Conservation (phyloP, 2,113 vertebrate species). For the Melospiza melodia region DNA sequence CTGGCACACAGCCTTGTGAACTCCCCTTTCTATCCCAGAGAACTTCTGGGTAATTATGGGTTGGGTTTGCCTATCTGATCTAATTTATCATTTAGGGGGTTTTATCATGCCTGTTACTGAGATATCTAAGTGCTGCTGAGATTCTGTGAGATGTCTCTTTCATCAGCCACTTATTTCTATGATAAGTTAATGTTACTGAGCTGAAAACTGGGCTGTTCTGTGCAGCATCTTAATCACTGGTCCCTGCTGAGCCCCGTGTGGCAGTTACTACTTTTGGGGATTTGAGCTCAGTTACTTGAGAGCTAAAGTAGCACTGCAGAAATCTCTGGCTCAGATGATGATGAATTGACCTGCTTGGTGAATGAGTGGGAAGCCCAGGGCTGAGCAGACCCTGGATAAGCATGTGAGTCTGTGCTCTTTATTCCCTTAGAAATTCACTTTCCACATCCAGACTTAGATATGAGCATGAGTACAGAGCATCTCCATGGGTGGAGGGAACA, state of each 20-base stretch:
- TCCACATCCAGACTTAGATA: neutral
- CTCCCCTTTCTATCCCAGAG: conserved; percentile 14
- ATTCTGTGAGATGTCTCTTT: conserved; percentile 43
- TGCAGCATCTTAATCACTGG: conserved; percentile 15
- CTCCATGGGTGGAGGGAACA: neutral
- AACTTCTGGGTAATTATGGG: conserved; percentile 26
- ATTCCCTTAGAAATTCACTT: neutral
- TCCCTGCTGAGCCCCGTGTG: neutral
- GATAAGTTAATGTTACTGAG: conserved; percentile 39
- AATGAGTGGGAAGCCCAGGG: neutral
- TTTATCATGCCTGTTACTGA: conserved; percentile 35
- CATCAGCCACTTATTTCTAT: conserved; percentile 36
- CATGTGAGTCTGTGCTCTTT: neutral
- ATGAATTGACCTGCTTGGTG: neutral
- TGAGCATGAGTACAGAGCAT: neutral
- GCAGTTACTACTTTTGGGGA: neutral
- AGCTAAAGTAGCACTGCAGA: neutral
- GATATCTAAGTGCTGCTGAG: conserved; percentile 28
- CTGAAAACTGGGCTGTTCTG: conserved; percentile 1
- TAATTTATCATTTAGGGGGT: conserved; percentile 50
- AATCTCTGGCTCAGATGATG: neutral
- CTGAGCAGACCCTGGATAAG: neutral
- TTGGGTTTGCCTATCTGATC: conserved; percentile 45
- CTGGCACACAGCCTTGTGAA: conserved; percentile 12
- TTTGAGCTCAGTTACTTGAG: neutral